These are phyloP conservation scores for Calyptommatus sinebrachiatus DNA, from an alignment of 2,113 vertebrate genomes.

Conservation along the genomic window DNA sequence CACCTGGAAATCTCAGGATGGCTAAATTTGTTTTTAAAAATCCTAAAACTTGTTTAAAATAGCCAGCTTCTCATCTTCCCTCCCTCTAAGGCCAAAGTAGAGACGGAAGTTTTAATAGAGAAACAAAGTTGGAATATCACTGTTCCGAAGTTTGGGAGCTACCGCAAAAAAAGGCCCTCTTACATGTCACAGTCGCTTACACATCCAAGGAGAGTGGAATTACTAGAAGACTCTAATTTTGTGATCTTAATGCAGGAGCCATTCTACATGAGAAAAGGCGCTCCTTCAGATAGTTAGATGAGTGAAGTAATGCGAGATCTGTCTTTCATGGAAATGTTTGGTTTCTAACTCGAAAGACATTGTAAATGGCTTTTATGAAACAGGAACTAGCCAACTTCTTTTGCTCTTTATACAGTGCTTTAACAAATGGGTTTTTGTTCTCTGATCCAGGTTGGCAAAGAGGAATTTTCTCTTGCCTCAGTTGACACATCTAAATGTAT, in stretches of 20 bases:
- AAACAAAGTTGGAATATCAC: no score
- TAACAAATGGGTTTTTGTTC: neutral
- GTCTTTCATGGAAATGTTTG: neutral
- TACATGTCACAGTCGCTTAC: no score
- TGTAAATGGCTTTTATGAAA: neutral
- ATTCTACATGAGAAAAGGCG: no score
- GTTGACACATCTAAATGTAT: neutral
- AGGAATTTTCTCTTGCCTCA: neutral
- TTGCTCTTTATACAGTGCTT: no score
- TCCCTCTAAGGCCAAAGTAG: neutral
- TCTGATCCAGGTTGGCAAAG: neutral
- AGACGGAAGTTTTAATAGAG: no score
- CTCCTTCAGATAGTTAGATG: fast-evolving
- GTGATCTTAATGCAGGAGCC: no score
- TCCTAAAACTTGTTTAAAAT: conserved; percentile 19
- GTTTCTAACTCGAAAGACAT: neutral
- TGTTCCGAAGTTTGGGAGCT: no score
- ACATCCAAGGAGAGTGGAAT: no score
- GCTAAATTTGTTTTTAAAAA: no score
- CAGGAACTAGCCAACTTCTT: neutral
- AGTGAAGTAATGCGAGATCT: neutral
- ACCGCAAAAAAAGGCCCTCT: no score
- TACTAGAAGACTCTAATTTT: no score
- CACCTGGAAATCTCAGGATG: no score
- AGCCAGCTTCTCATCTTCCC: conserved; percentile 19